Base-by-base conservation (phyloP, 2,797 vertebrate genomes). In the Valencia hispanica region DNA sequence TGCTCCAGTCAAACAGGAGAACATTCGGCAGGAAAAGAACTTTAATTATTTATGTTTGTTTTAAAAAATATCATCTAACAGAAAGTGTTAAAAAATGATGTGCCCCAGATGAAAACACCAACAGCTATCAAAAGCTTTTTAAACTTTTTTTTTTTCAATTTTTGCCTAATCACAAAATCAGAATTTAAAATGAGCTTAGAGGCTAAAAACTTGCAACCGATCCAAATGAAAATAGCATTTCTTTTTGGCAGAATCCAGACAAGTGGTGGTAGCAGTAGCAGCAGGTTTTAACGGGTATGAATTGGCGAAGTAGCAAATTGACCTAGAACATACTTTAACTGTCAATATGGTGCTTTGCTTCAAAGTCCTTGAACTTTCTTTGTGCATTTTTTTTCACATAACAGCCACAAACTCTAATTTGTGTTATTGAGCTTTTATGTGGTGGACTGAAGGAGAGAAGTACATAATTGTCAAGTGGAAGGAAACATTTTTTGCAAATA, bases 11-110 rank as follows among this genome's bases (percentile, higher is more conserved):
- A 82, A 80, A 82, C 14, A 81, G 61, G 55, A 79, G 83, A 78
- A 79, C 83, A 86, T 79, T 78, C 86, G 84, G 84, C 77, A 76
- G 75, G 77, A 86, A 83, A 80, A 63, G 32, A 88, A 86, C 81
- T 83, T 83, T 66, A 87, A 91, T 93, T 89, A 92, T 91, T 90
- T 72, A 88, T 79, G 84, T 17, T 59, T 72, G 70, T 74, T 87
- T 48, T 47, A 70, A 47, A 76, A 77, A 79, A 86, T 85, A 63
- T 0, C n/a, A 68, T 78, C 80, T 89, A 79, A 90, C 83, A 92
- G 83, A 89, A 91, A 88, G 47, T 85, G 80, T 84, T 79, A 89
- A 39, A 30, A 39, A 63, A 70, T 73, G 84, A 83, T 51, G 80
- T 63, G 71, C 72, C 70, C 55, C 18, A 47, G 83, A 87, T 80